A percentile compares a stretch with the other conserved stretches of the same genome.
phyloP scores from a whole-genome alignment of 2,888 invertebrate genomes.

The Tenthredo distinguenda region DNA sequence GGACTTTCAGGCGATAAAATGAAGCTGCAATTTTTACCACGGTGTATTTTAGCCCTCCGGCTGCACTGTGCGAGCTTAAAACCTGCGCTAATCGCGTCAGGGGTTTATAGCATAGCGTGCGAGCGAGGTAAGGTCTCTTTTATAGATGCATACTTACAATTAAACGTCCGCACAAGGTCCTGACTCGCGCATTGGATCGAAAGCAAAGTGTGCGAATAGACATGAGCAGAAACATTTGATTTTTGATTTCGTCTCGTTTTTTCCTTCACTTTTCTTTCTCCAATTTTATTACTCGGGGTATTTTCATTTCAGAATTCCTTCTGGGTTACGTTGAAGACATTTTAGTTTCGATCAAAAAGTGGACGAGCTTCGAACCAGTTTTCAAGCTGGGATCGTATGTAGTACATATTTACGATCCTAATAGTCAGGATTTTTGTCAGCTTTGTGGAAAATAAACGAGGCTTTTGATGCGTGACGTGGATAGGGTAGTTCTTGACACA shows the following conservation, averaged over 20 bases:
- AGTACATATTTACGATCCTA: not conserved
- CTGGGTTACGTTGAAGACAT: too few species aligned
- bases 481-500: conserved; percentile 70
- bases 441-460: not conserved
- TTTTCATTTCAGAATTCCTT: not conserved
- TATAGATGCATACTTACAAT: not conserved
- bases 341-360: not conserved
- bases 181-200: not conserved
- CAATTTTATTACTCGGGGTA: too few species aligned
- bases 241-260: not conserved
- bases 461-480: conserved; percentile 26
- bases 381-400: not conserved
- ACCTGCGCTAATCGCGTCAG: not conserved
- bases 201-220: not conserved
- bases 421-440: not conserved
- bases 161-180: not conserved
- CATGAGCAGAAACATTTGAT: not conserved
- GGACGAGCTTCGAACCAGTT: not conserved
- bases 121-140: conserved; percentile 3
- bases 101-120: conserved; percentile 30
- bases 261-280: not conserved
- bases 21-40: not conserved
- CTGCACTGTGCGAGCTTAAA: conserved; percentile 7
- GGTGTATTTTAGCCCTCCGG: not conserved
- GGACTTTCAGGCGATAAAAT: conserved; percentile 25